phyloP scores from a whole-genome alignment of 2,888 invertebrate species.

The Rhagonycha fulva region DNA sequence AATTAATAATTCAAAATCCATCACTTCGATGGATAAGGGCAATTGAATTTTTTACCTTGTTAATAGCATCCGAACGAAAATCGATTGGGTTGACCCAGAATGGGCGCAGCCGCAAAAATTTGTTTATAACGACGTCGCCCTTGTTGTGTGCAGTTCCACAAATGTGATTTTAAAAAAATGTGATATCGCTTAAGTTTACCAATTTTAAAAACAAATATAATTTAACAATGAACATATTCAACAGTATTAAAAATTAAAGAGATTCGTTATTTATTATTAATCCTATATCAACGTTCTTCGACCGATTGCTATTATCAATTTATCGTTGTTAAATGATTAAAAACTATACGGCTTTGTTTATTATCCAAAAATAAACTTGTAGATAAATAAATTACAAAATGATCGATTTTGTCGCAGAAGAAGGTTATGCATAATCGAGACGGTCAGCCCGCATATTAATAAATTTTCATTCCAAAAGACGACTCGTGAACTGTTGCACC shows the following conservation, averaged over 20 bases:
- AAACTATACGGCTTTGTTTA: not conserved
- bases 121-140: constrained; percentile 21
- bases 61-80: not conserved
- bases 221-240: too few relatives aligned
- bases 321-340: not conserved
- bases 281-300: not conserved
- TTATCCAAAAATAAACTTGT: not conserved
- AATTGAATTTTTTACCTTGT: not conserved
- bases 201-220: not conserved
- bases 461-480: not conserved
- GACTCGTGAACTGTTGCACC: too few relatives aligned
- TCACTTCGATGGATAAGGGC: not conserved
- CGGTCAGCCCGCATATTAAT: not conserved
- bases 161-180: constrained; percentile 13
- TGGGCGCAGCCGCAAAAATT: constrained; percentile 19
- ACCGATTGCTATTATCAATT: not conserved
- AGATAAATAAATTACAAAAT: not conserved
- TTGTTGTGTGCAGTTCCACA: constrained; percentile 8
- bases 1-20: not conserved
- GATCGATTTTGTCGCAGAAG: not conserved
- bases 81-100: not conserved
- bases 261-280: not conserved
- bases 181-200: not conserved
- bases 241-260: not conserved
- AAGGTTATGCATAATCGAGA: not conserved